Percentiles rank a stretch among this genome's conserved stretches.
Evolutionary conservation across 23 tunicate genomes (phyloP).

Genomic region (Trididemnum nubilum): DNA sequence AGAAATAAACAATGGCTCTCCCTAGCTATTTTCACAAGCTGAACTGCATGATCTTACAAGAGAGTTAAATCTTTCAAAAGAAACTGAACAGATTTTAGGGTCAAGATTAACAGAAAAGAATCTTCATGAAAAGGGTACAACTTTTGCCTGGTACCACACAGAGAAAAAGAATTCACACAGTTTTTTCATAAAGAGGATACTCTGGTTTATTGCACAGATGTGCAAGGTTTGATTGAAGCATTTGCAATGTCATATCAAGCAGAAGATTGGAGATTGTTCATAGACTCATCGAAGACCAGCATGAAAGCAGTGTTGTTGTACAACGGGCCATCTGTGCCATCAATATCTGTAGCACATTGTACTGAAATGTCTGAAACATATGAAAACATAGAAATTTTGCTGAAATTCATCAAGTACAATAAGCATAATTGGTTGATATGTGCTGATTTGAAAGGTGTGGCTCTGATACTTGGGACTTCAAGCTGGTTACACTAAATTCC

Average conservation of each 20-base stretch:
- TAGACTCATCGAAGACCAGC: slow-evolving; percentile 24
- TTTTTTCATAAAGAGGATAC: slow-evolving; percentile 10
- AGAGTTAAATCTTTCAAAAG: slow-evolving; percentile 21
- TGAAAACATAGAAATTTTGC: slow-evolving; percentile 23
- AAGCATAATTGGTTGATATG: slow-evolving; percentile 29
- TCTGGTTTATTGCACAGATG: slow-evolving; percentile 6
- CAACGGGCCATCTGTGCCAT: slow-evolving; percentile 12
- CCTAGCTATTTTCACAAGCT: slow-evolving; percentile 29
- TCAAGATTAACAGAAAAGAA: slow-evolving; percentile 28
- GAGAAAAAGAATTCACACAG: slow-evolving; percentile 7
- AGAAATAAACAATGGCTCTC: slow-evolving; percentile 26
- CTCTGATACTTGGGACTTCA: slow-evolving; percentile 15
- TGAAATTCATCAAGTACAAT: slow-evolving; percentile 12
- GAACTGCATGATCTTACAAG: slow-evolving; percentile 22
- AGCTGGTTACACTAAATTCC: slow-evolving; percentile 19
- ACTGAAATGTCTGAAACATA: slow-evolving; percentile 9
- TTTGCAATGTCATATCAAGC: not conserved
- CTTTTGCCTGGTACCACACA: slow-evolving; percentile 32
- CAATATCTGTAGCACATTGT: slow-evolving; percentile 6
- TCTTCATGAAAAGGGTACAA: no score
- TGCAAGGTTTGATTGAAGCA: not conserved
- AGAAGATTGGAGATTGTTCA: slow-evolving; percentile 31
- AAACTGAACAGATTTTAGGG: slow-evolving; percentile 30
- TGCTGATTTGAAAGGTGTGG: slow-evolving; percentile 31
- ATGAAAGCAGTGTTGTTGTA: slow-evolving; percentile 27